Conservation (phyloP, 2,113 vertebrate genomes). For the Hemiscyllium ocellatum region DNA sequence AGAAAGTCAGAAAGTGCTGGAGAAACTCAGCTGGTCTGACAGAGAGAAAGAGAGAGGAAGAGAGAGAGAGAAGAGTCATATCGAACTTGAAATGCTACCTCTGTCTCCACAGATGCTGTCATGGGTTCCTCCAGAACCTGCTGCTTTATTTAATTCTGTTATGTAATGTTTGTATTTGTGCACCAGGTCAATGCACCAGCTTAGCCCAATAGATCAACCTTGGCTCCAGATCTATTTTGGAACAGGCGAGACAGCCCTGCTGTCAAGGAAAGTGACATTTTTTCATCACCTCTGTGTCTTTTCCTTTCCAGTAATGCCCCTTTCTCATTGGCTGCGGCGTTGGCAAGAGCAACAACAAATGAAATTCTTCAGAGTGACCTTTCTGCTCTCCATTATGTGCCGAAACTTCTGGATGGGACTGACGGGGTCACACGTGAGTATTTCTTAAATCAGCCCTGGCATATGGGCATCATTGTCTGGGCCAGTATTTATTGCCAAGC, state of each 20-base stretch:
- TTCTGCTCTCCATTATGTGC: conserved; percentile 66
- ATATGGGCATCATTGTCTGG: neutral
- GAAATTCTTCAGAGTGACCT: conserved; percentile 85
- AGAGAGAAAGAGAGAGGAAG: too few species aligned
- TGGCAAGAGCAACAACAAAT: conserved; percentile 83
- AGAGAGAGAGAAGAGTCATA: too few species aligned
- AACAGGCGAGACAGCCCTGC: too few species aligned
- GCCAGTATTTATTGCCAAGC: neutral
- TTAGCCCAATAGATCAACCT: neutral
- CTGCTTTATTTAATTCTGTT: neutral
- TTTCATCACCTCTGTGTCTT: neutral
- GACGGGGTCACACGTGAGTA: conserved; percentile 83
- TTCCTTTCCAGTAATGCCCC: conserved; percentile 77
- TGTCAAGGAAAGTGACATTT: neutral
- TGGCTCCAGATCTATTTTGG: neutral
- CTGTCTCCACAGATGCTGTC: too few species aligned
- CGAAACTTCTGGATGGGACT: conserved; percentile 68
- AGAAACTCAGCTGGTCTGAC: too few species aligned
- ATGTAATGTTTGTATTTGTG: neutral
- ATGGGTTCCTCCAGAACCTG: too few species aligned
- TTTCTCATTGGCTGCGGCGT: conserved; percentile 85
- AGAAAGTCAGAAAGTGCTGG: too few species aligned
- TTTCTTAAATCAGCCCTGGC: neutral
- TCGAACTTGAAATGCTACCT: too few species aligned
- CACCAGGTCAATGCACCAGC: neutral